A percentile compares a stretch with the other conserved stretches of the same genome.
phyloP scores from a whole-genome alignment of 1,140 invertebrate genomes.

The Rhysida immarginata region DNA sequence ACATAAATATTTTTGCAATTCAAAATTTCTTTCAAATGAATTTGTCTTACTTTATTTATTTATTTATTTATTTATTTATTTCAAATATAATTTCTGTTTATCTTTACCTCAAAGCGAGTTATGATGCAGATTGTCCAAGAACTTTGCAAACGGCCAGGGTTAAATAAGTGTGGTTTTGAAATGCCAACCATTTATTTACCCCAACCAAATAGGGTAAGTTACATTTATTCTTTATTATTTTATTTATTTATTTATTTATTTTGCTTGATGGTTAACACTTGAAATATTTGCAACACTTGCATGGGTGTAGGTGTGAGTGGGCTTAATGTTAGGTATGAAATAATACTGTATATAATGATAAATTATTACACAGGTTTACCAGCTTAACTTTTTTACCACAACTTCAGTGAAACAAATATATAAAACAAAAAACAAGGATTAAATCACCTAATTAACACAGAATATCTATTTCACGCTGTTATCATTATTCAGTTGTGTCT shows the following conservation, averaged over 20 bases:
- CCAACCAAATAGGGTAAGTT: slow-evolving; percentile 33
- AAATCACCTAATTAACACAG: no score
- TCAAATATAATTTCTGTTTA: neutral
- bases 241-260: neutral
- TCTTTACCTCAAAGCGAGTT: slow-evolving; percentile 29
- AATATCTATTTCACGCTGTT: no score
- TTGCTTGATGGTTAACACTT: slow-evolving; percentile 1
- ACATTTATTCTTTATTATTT: neutral
- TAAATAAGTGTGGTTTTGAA: slow-evolving; percentile 43
- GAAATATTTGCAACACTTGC: no score
- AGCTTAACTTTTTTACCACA: no score
- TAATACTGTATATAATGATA: no score
- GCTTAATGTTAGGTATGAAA: no score
- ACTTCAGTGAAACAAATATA: no score
- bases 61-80: neutral
- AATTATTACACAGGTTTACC: no score
- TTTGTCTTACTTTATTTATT: neutral
- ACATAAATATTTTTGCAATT: neutral
- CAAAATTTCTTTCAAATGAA: neutral
- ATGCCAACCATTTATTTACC: slow-evolving; percentile 48
- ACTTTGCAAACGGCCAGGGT: slow-evolving; percentile 41
- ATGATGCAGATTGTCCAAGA: slow-evolving; percentile 52
- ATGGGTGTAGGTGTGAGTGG: no score
- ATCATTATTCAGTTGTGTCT: no score
- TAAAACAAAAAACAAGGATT: no score